Evolutionary conservation across 2,113 vertebrate species (phyloP), one percentile per base, ranked within the genome.

Genomic region (Smithornis capensis): DNA sequence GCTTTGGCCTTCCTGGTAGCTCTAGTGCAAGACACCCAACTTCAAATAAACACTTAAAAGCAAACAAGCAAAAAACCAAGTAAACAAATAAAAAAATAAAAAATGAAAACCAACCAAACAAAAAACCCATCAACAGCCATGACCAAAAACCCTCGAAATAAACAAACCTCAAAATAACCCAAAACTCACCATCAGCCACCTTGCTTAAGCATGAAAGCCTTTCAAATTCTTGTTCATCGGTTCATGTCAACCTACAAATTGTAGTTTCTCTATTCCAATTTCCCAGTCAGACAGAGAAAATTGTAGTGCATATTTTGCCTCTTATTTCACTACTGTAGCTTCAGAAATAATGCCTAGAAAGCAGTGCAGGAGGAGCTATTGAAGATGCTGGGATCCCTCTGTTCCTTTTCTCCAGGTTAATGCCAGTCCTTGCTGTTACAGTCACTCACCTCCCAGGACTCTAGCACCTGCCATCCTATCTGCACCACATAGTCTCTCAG

Each of bases 101-200:
- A 25, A 33, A 40, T 13, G 13, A 40, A 28, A 6, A 4, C 33
- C 5, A 33, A 35, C 4, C 22, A 65, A 50, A 57, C 24, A 56
- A 55, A 19, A 55, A 33, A 12, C 6, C 15, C 29, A 57, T 9
- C 5, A 23, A 18, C 17, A 65, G 14, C 31, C 5, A 28, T 35
- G 21, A 42, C 14, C 14, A 56, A 67, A 23, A 37, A 28, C 55
- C 17, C 31, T 10, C 28, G 19, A 40, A 47, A 15, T 19, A 19
- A 33, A 24, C 27, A 35, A 76, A 38, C 0, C 0, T 7, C 16
- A 5, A 3, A 60, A 33, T 38, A 35, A 0, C 2, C 18, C 25
- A 71, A 64, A 29, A 6, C 10, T 31, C 28, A 35, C 6, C 50
- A 19, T 29, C n/a, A 71, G 31, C 11, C 14, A 52, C 28, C 12